phyloP scores from a whole-genome alignment of 2,797 vertebrate genomes.

The Telmatherina bonti region DNA sequence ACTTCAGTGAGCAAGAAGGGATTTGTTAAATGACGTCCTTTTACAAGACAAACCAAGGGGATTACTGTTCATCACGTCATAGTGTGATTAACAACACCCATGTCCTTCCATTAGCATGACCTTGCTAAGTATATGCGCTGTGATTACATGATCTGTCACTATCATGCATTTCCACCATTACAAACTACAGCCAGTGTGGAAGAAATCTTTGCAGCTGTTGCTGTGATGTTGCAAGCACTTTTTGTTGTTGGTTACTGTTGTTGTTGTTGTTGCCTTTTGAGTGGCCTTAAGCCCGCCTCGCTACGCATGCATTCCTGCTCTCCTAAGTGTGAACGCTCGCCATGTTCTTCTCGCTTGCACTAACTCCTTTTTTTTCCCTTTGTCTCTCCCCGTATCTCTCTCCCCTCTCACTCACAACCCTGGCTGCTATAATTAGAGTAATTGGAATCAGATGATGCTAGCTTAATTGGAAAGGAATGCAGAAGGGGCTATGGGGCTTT shows the following conservation, averaged over 20 bases:
- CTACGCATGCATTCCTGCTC: constrained; percentile 51
- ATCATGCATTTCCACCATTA: constrained; percentile 46
- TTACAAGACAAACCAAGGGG: constrained; percentile 55
- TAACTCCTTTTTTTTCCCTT: constrained; percentile 18
- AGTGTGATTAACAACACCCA: constrained; percentile 55
- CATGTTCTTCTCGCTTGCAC: constrained; percentile 27
- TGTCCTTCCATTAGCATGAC: constrained; percentile 65
- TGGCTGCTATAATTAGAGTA: constrained; percentile 84
- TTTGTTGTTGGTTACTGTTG: constrained; percentile 70
- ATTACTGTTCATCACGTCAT: constrained; percentile 50
- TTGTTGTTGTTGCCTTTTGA: constrained; percentile 59
- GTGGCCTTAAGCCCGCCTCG: constrained; percentile 56
- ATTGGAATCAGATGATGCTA: constrained; percentile 82
- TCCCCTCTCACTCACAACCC: constrained; percentile 54
- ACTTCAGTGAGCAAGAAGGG: constrained; percentile 30
- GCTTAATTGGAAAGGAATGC: constrained; percentile 86
- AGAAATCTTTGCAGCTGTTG: constrained; percentile 59
- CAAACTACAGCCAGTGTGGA: constrained; percentile 7
- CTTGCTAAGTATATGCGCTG: constrained; percentile 54
- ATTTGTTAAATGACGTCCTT: constrained; percentile 45
- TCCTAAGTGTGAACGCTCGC: constrained; percentile 57
- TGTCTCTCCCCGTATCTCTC: constrained; percentile 27
- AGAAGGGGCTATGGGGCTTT: constrained; percentile 75
- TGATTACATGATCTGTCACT: constrained; percentile 55
- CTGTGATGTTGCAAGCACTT: constrained; percentile 45